Evolutionary conservation across 2,888 invertebrate species (phyloP), one percentile per base, ranked within the genome.

Genomic region (Eupelmus urozonus): DNA sequence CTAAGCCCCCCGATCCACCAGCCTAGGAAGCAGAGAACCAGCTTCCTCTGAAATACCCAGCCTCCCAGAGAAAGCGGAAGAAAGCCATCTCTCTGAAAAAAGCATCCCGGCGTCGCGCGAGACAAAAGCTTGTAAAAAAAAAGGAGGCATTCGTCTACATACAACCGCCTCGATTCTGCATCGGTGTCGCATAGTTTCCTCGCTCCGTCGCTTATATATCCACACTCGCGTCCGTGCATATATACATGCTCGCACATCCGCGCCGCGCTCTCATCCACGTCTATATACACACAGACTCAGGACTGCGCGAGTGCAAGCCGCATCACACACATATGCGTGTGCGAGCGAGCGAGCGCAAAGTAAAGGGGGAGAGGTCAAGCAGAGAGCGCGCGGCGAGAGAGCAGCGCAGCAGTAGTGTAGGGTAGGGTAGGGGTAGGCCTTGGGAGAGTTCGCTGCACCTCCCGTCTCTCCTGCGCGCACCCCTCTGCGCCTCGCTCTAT

Each of bases 381-480:
- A 74, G 2, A 34, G 34, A 34, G 34, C 9, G 3, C 9, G 9
- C 9, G 9, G 34, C 9, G n/a, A 45, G 2, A 34, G 34, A 34
- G 34, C 9, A 34, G 3, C 9, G 9, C 9, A 34, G 34, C 9
- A 34, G 34, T 34, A 34, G 34, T 34, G n/a, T n/a, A n/a, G 18
- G 20, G 25, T 55, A 53, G 78, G 82, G 82, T 75, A 75, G 79
- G 76, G 76, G 73, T 73, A 89, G 89, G 87, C 89, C 89, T 89
- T 89, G 89, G 86, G 87, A 89, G 89, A 89, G 89, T 89, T 89
- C 89, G 89, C 88, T 89, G 89, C 89, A 89, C 89, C 89, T 88
- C 88, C 85, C 85, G 83, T 84, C 82, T 82, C 83, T 80, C 78
- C 78, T 77, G 77, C 51, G 69, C 72, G 72, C 74, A 78, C 75